Evolutionary conservation across 1,140 invertebrate genomes (phyloP), one percentile per base, ranked within the genome.

Genomic region (Chironomus striatipennis): DNA sequence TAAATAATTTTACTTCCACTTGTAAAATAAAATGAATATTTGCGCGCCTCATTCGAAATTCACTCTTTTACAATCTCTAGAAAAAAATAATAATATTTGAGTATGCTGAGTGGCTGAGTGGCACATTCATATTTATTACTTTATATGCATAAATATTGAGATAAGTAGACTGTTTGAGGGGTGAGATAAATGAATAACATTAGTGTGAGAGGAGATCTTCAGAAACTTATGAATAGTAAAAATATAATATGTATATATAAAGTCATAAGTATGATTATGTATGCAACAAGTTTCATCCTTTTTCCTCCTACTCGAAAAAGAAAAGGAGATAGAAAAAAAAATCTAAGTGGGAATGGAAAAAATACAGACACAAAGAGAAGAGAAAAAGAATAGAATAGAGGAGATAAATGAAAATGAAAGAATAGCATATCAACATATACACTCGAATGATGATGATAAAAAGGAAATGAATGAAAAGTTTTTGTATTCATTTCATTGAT

Each of bases 391-490:
- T 34, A 34, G 24, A 34, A 34, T 34, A 34, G 24, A 34, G 5
- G 24, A 34, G 24, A 34, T 34, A 34, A 34, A 34, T 34, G 12
- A 57, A n/a, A 15, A 57, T 57, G 12, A 2, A 34, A 34, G 47
- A 15, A n/a, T 5, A n/a, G n/a, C n/a, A 34, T 34, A 57, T 15
- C 47, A 57, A 34, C 24, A 34, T 34, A 34, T 34, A 34, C 24
- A 34, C n/a, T 57, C 47, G 12, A n/a, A 12, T 57, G 47, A 5
- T 57, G 47, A 57, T 57, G 47, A 57, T 57, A n/a, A n/a, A 57
- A 57, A 57, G 47, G 47, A 57, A 57, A 57, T 57, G 47, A 57
- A 57, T 57, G n/a, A 47, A 57, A 57, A 57, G 47, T 57, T 57
- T 57, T 57, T 57, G 47, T n/a, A 57, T 57, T n/a, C 12, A 57